These are phyloP conservation scores for Corythaeola cristata DNA, from an alignment of 2,113 vertebrate genomes.

Conservation along the genomic window DNA sequence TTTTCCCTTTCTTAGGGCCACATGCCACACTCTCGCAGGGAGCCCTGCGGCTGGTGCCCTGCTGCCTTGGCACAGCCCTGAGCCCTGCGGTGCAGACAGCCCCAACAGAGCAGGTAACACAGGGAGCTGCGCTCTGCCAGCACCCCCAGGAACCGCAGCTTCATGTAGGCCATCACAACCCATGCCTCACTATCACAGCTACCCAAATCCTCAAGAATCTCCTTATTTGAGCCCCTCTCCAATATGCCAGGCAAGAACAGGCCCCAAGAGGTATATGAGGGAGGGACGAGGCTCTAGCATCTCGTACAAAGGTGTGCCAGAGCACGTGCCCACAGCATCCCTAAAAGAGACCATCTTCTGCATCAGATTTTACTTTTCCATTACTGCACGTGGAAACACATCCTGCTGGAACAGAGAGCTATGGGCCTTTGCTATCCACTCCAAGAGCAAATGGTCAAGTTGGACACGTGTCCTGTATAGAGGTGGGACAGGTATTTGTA, in stretches of 20 bases:
- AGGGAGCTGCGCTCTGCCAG: fast-evolving
- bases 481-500: not conserved
- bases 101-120: too few relatives aligned
- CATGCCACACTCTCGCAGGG: conserved; percentile 17
- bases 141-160: not conserved
- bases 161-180: not conserved
- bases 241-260: not conserved
- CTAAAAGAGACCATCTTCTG: not conserved
- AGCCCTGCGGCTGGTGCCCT: not conserved
- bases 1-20: not conserved
- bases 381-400: not conserved
- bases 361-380: not conserved
- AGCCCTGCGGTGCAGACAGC: fast-evolving
- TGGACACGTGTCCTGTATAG: not conserved
- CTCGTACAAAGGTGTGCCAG: not conserved
- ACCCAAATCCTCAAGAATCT: not conserved
- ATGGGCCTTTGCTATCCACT: not conserved
- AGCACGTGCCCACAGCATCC: not conserved
- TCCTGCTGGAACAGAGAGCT: not conserved
- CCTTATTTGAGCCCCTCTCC: not conserved
- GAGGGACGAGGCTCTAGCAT: not conserved
- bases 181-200: not conserved
- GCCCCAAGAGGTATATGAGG: not conserved
- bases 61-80: not conserved
- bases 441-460: not conserved